phyloP scores from a whole-genome alignment of 2,888 invertebrate genomes.

The Drosophila kambysellisi region DNA sequence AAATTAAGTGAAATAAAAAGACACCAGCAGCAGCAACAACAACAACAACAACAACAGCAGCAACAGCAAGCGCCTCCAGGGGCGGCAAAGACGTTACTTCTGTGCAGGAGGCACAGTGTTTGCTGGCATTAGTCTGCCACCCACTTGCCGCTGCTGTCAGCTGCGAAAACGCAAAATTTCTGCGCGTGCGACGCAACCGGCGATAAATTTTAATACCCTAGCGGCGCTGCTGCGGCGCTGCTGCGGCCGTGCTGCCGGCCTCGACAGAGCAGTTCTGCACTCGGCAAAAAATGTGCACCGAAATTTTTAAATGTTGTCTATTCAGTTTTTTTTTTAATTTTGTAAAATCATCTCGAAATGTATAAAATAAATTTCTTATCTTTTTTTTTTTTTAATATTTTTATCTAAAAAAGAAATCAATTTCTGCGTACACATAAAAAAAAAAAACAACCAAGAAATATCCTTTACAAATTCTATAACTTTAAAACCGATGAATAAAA shows the following conservation, averaged over 20 bases:
- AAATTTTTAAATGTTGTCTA: not conserved
- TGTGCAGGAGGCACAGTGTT: slow-evolving; percentile 4
- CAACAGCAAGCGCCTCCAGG: slow-evolving; percentile 4
- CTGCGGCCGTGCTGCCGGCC: slow-evolving; percentile 2
- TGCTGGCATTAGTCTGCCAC: slow-evolving; percentile 19
- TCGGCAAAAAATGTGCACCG: not conserved
- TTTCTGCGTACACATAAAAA: not conserved
- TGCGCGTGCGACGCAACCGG: slow-evolving; percentile 77
- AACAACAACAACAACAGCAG: slow-evolving; percentile 10
- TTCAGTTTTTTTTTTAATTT: not conserved
- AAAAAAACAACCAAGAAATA: not conserved
- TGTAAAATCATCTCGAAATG: not conserved
- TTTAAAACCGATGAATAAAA: not conserved
- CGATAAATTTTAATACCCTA: slow-evolving; percentile 80
- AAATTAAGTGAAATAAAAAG: slow-evolving; percentile 54
- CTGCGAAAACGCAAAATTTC: slow-evolving; percentile 56
- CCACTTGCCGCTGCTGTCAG: not conserved
- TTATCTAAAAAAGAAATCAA: not conserved
- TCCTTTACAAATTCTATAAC: not conserved
- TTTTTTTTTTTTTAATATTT: not conserved
- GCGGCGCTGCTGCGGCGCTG: slow-evolving; percentile 5
- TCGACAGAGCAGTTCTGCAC: slow-evolving; percentile 11
- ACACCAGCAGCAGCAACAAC: slow-evolving; percentile 5
- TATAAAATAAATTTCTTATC: not conserved
- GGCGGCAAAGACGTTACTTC: slow-evolving; percentile 21